phyloP scores from a whole-genome alignment of 2,888 invertebrate genomes.

The Allophyes oxyacanthae region DNA sequence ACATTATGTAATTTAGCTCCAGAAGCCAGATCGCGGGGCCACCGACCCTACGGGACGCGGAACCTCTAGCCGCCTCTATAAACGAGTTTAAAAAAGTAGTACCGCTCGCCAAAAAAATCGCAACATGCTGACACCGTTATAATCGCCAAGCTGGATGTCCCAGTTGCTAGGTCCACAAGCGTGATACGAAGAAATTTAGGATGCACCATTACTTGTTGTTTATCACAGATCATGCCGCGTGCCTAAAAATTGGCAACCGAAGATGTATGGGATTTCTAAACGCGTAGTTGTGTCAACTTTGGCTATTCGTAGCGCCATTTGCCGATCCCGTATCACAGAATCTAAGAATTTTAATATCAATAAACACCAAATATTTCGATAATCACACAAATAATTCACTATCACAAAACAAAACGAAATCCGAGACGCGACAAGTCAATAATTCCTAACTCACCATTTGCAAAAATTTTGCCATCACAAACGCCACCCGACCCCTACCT shows the following conservation, averaged over 20 bases:
- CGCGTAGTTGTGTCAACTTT: conserved; percentile 90
- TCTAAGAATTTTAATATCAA: conserved; percentile 82
- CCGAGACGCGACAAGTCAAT: conserved; percentile 77
- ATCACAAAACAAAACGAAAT: conserved; percentile 78
- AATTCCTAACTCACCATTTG: conserved; percentile 92
- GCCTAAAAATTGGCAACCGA: conserved; percentile 79
- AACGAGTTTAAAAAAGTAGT: conserved; percentile 90
- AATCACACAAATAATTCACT: conserved; percentile 81
- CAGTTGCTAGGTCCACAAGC: conserved; percentile 86
- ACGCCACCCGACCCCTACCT: conserved; percentile 94
- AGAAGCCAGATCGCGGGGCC: conserved; percentile 86
- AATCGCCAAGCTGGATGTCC: conserved; percentile 89
- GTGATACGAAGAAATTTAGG: conserved; percentile 79
- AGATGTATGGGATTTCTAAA: conserved; percentile 84
- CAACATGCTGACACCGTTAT: conserved; percentile 90
- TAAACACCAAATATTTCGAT: conserved; percentile 81
- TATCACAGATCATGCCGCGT: conserved; percentile 82
- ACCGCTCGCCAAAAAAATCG: conserved; percentile 90
- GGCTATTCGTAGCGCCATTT: conserved; percentile 89
- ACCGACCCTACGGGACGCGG: conserved; percentile 89
- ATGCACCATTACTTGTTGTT: conserved; percentile 84
- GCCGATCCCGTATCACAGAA: conserved; percentile 86
- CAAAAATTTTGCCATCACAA: conserved; percentile 94
- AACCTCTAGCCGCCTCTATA: conserved; percentile 89
- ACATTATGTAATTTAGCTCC: conserved; percentile 90